Conservation (phyloP, 2,888 invertebrate species). For the Amiota communis region DNA sequence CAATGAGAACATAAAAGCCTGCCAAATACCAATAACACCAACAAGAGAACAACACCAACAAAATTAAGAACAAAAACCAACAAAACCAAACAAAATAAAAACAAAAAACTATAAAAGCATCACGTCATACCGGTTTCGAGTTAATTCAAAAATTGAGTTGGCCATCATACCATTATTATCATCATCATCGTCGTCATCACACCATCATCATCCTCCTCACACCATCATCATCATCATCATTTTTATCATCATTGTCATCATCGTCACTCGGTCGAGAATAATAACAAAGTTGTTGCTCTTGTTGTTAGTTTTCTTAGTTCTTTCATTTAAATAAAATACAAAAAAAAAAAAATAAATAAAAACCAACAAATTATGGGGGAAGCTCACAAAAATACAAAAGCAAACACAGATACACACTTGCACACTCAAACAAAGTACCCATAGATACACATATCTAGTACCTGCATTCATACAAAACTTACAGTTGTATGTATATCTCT, state of each 20-base stretch:
- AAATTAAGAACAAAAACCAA: slow-evolving; percentile 23
- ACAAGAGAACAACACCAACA: slow-evolving; percentile 32
- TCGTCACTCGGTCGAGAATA: neutral
- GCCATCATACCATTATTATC: slow-evolving; percentile 44
- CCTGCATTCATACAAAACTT: slow-evolving; percentile 43
- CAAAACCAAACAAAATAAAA: slow-evolving; percentile 35
- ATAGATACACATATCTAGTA: slow-evolving; percentile 43
- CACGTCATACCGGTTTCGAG: slow-evolving; percentile 60
- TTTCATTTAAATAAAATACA: slow-evolving; percentile 32
- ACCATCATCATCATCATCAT: slow-evolving; percentile 29
- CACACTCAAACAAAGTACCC: slow-evolving; percentile 8
- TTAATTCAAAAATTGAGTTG: slow-evolving; percentile 47
- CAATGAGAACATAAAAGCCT: slow-evolving; percentile 20
- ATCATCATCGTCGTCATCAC: slow-evolving; percentile 4
- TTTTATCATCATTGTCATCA: slow-evolving; percentile 41
- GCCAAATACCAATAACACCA: slow-evolving; percentile 31
- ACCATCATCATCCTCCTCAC: slow-evolving; percentile 16
- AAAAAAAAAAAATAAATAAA: slow-evolving; percentile 15
- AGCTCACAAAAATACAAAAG: slow-evolving; percentile 52
- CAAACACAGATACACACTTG: slow-evolving; percentile 38
- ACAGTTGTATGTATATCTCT: too few species aligned
- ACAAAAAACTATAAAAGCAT: slow-evolving; percentile 42
- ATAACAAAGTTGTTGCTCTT: slow-evolving; percentile 15
- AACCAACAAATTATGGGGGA: slow-evolving; percentile 52
- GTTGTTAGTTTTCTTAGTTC: slow-evolving; percentile 15